These are phyloP conservation scores for Mycteria americana DNA, from an alignment of 2,797 vertebrate genomes.

Conservation along the genomic window DNA sequence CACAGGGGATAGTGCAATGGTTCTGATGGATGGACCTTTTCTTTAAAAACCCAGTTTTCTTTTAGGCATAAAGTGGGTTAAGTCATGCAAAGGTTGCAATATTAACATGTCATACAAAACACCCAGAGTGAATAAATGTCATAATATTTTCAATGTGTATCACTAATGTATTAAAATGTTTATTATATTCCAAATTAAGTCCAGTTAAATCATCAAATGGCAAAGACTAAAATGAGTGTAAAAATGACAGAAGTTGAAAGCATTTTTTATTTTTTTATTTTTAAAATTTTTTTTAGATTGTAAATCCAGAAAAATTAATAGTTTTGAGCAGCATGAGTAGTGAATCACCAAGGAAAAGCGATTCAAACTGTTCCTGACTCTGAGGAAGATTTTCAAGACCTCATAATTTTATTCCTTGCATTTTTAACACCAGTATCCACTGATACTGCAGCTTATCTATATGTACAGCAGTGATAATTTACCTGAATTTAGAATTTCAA, in stretches of 20 bases:
- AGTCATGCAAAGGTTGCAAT: neutral
- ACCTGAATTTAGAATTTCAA: neutral
- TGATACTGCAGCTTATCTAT: neutral
- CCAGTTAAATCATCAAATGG: neutral
- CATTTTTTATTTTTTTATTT: neutral
- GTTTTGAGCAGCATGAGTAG: neutral
- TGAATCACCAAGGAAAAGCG: neutral
- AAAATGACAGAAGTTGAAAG: neutral
- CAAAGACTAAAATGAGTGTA: neutral
- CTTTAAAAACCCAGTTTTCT: neutral
- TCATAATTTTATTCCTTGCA: neutral
- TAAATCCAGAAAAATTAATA: neutral
- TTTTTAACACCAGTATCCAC: neutral
- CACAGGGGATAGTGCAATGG: neutral
- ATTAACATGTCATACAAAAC: neutral
- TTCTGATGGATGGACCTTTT: neutral
- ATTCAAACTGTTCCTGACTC: neutral
- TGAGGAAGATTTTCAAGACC: constrained; percentile 3
- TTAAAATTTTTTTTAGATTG: neutral
- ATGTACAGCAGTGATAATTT: neutral
- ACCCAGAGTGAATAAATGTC: neutral
- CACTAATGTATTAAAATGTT: neutral
- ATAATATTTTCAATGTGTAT: neutral
- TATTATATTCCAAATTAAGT: neutral
- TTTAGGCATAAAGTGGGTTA: neutral